Percentiles rank a stretch among this genome's conserved stretches.
phyloP scores from a whole-genome alignment of 2,888 invertebrate genomes.

The Agonum fuliginosum region DNA sequence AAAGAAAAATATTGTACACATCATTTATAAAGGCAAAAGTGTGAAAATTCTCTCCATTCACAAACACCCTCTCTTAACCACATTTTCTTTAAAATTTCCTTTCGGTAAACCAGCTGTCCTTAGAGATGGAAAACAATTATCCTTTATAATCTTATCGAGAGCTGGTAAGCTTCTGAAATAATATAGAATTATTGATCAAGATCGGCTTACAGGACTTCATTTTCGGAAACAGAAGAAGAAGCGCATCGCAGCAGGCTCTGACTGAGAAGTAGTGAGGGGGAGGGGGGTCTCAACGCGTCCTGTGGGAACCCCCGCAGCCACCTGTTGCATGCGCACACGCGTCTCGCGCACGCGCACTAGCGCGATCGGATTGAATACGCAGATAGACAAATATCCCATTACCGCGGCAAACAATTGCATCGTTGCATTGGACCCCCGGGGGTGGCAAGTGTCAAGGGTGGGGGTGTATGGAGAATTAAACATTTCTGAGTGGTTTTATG shows the following conservation, averaged over 20 bases:
- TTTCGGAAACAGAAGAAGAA: conserved; percentile 13
- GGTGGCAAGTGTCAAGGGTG: background rate
- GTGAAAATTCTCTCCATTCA: too few species aligned
- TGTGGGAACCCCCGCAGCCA: conserved; percentile 6
- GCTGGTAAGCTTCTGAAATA: conserved; percentile 28
- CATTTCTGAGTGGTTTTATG: conserved; percentile 57
- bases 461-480: conserved; percentile 46
- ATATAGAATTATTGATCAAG: conserved; percentile 38
- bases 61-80: background rate
- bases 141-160: conserved; percentile 33
- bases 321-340: conserved; percentile 37
- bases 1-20: too few species aligned
- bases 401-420: conserved; percentile 56
- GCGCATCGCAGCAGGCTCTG: background rate
- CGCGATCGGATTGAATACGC: conserved; percentile 47
- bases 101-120: conserved; percentile 13
- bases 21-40: too few species aligned
- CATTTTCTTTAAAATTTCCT: conserved; percentile 3
- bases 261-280: background rate
- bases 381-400: conserved; percentile 59
- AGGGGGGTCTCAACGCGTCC: background rate
- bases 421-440: conserved; percentile 20
- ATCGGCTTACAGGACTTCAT: conserved; percentile 40
- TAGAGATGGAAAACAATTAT: conserved; percentile 27
- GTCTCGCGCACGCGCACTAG: background rate